phyloP scores from a whole-genome alignment of 2,113 vertebrate species.

The Hiodon tergisus region DNA sequence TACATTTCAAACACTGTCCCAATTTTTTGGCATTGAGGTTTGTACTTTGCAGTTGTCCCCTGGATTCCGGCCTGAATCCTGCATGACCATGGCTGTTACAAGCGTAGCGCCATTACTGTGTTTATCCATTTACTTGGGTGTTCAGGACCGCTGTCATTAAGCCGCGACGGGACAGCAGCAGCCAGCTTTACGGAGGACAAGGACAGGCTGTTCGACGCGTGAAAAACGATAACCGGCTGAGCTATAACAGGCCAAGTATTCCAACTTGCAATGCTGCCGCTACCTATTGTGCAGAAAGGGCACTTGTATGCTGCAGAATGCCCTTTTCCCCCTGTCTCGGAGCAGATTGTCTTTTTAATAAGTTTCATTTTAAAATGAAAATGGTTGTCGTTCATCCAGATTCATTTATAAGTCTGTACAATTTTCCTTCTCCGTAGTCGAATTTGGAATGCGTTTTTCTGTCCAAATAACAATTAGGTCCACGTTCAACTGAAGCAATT shows the following conservation, averaged over 20 bases:
- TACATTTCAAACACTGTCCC: too few species aligned
- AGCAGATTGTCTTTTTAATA: too few species aligned
- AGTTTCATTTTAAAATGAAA: too few species aligned
- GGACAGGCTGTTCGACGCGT: not conserved
- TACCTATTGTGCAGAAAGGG: not conserved
- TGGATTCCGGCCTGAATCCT: not conserved
- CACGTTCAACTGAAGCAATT: too few species aligned
- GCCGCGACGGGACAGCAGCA: not conserved
- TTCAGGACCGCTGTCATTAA: not conserved
- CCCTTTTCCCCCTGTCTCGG: not conserved
- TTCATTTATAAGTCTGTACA: too few species aligned
- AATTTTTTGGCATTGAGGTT: too few species aligned
- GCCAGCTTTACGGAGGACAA: not conserved
- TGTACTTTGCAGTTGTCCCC: too few species aligned
- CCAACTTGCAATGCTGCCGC: not conserved
- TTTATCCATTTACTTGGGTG: not conserved
- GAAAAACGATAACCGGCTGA: not conserved
- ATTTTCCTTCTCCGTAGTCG: too few species aligned
- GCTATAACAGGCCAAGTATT: not conserved
- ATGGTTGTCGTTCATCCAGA: too few species aligned
- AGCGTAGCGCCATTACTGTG: conserved; percentile 7
- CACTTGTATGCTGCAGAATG: not conserved
- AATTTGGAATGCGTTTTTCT: too few species aligned
- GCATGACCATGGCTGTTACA: not conserved
- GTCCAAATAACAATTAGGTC: too few species aligned